Evolutionary conservation across 92 coral and sea anemone genomes (phyloP).

Genomic region (Parazoanthus atlanticus): DNA sequence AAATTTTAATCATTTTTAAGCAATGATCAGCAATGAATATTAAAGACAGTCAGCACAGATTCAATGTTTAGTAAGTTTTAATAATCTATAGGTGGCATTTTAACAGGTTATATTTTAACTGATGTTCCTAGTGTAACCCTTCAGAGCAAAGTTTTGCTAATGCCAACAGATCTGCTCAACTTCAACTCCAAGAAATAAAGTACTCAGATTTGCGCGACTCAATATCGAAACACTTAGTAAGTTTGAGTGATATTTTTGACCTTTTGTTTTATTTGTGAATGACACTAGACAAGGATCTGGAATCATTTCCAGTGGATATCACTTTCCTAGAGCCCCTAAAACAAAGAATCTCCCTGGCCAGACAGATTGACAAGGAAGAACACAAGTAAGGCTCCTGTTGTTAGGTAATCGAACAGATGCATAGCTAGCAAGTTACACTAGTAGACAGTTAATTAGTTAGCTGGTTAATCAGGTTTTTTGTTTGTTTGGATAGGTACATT

Average conservation of each 20-base stretch:
- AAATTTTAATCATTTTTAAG: too few species aligned
- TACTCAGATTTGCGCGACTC: too few species aligned
- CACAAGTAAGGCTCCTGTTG: slow-evolving; percentile 61
- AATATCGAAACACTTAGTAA: not conserved
- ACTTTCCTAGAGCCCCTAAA: slow-evolving; percentile 66
- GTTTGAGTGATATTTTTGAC: not conserved
- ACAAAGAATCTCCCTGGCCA: slow-evolving; percentile 77
- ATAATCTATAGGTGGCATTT: too few species aligned
- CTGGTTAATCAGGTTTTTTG: not conserved
- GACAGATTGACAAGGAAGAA: slow-evolving; percentile 91
- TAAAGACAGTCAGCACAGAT: too few species aligned
- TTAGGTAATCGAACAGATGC: not conserved
- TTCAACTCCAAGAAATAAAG: not conserved
- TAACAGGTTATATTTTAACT: too few species aligned
- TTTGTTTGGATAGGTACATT: not conserved
- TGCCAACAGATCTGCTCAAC: not conserved
- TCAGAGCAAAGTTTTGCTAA: not conserved
- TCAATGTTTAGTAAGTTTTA: too few species aligned
- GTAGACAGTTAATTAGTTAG: not conserved
- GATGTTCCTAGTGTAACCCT: too few species aligned
- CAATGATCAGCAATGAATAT: too few species aligned
- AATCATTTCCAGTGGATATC: slow-evolving; percentile 86
- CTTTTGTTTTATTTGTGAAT: not conserved
- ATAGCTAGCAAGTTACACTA: not conserved
- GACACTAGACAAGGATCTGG: slow-evolving; percentile 75